phyloP scores from a whole-genome alignment of 1,140 invertebrate genomes.

The Fopius arisanus region DNA sequence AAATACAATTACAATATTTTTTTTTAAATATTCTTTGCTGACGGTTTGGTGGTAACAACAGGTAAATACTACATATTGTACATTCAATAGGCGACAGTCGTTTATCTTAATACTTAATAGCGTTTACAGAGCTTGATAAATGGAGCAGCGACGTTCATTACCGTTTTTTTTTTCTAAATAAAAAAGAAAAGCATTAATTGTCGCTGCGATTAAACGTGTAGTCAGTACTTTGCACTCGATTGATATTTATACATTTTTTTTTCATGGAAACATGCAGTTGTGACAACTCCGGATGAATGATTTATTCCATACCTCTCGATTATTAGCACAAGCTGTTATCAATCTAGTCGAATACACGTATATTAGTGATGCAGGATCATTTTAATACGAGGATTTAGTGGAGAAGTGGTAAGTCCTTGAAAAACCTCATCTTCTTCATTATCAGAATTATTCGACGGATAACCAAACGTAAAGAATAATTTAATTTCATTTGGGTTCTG shows the following conservation, averaged over 20 bases:
- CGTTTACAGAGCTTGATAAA: constrained; percentile 31
- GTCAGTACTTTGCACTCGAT: constrained; percentile 15
- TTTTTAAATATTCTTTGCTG: constrained; percentile 63
- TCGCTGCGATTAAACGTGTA: not conserved
- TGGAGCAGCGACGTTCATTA: constrained; percentile 20
- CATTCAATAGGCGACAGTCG: constrained; percentile 66
- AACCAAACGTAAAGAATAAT: no score
- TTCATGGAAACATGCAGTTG: not conserved
- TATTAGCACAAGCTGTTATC: not conserved
- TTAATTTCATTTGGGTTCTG: no score
- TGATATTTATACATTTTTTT: constrained; percentile 4
- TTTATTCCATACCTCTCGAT: not conserved
- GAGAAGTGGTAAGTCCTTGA: no score
- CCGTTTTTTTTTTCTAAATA: not conserved
- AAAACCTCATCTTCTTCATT: no score
- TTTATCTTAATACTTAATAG: constrained; percentile 46
- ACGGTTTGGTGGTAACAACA: constrained; percentile 67
- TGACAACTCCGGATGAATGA: not conserved
- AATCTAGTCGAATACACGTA: not conserved
- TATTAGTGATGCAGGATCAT: not conserved
- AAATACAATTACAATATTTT: constrained; percentile 66
- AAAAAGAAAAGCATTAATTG: constrained; percentile 11
- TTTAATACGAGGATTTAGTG: no score
- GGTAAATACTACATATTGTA: constrained; percentile 68
- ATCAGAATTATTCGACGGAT: no score